Percentiles rank a stretch among this genome's conserved stretches.
Conservation (phyloP, 2,113 vertebrate genomes). For the Laticauda laticaudata region DNA sequence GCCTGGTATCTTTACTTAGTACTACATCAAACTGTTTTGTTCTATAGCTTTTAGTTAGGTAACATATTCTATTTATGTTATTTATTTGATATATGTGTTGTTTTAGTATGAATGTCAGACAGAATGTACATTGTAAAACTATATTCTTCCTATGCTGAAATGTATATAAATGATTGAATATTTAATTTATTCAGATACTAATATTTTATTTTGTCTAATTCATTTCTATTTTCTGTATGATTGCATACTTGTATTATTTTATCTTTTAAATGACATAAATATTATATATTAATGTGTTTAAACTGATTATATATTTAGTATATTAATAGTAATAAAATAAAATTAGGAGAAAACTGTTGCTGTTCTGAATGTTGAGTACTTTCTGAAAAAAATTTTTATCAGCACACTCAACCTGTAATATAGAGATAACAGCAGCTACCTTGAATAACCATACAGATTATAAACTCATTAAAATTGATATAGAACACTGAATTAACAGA, state of each 20-base stretch:
- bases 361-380: neutral
- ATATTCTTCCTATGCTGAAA: neutral
- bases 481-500: neutral
- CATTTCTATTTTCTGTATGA: neutral
- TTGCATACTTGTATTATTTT: neutral
- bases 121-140: neutral
- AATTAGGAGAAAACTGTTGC: neutral
- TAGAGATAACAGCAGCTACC: neutral
- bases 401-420: neutral
- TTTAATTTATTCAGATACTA: neutral
- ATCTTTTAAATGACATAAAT: neutral
- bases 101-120: neutral
- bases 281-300: neutral
- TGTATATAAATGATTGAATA: neutral
- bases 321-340: neutral
- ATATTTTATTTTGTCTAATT: neutral
- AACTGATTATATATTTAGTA: neutral
- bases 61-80: neutral
- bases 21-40: neutral
- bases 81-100: neutral
- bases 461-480: neutral
- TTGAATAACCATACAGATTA: neutral
- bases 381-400: neutral
- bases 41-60: neutral
- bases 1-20: neutral